Percentiles rank a stretch among this genome's conserved stretches.
Evolutionary conservation across 1,140 invertebrate species (phyloP).

Genomic region (Dendrolimus kikuchii): DNA sequence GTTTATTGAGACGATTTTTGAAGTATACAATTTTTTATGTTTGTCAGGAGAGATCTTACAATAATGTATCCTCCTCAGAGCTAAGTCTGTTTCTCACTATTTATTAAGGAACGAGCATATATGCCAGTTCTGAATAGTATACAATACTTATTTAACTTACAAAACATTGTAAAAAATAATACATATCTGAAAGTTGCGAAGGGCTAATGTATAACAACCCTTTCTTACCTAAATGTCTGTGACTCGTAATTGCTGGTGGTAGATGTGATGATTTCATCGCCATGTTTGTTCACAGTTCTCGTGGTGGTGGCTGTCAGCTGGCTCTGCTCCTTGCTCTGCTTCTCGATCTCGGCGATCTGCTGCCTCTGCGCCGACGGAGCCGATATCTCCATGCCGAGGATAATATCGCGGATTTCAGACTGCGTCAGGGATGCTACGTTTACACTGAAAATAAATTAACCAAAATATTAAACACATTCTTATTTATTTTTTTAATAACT

Average conservation of each 20-base stretch:
- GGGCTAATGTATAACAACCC: slow-evolving; percentile 1
- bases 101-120: too few relatives aligned
- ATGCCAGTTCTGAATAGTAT: too few relatives aligned
- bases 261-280: slow-evolving; percentile 99
- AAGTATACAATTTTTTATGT: too few relatives aligned
- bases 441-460: slow-evolving; percentile 74
- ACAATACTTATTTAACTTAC: too few relatives aligned
- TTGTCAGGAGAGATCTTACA: too few relatives aligned
- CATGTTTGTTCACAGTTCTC: slow-evolving; percentile 98
- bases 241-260: slow-evolving; percentile 99
- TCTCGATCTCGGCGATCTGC: slow-evolving; percentile 99
- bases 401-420: slow-evolving; percentile 99
- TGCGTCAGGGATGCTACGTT: slow-evolving; percentile 99
- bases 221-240: slow-evolving; percentile 86
- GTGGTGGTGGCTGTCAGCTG: slow-evolving; percentile 99
- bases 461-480: background rate
- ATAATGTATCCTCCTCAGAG: too few relatives aligned
- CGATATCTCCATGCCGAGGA: slow-evolving; percentile 99
- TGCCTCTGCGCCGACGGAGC: slow-evolving; percentile 98
- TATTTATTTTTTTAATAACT: too few relatives aligned
- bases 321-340: slow-evolving; percentile 99
- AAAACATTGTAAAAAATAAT: slow-evolving; percentile 5
- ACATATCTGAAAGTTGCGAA: background rate
- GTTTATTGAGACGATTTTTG: too few relatives aligned
- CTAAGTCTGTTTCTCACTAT: too few relatives aligned